phyloP scores from a whole-genome alignment of 2,797 vertebrate genomes.

The Tangara arthus region DNA sequence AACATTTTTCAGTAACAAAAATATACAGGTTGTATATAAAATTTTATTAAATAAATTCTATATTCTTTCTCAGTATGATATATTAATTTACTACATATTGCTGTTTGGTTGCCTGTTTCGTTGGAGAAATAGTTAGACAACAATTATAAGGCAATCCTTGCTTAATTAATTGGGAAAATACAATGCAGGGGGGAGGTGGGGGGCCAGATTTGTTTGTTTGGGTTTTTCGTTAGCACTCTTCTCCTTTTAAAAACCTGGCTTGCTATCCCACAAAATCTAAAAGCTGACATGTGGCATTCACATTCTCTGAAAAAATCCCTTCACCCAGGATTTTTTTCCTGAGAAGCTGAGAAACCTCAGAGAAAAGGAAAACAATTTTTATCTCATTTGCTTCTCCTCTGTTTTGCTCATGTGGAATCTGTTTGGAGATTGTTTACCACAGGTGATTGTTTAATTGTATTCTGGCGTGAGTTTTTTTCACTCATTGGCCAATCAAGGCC shows the following conservation, averaged over 20 bases:
- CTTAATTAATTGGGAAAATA: background rate
- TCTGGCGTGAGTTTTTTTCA: no score
- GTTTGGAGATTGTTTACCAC: no score
- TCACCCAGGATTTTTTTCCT: no score
- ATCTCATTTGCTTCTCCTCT: no score
- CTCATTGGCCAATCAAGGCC: no score
- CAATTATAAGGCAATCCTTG: background rate
- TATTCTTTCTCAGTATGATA: background rate
- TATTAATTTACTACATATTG: background rate
- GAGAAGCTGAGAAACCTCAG: no score
- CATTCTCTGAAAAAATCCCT: no score
- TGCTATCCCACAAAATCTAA: background rate
- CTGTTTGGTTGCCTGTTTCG: background rate
- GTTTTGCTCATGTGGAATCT: no score
- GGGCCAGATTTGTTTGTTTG: background rate
- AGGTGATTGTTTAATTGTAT: no score
- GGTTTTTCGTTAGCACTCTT: background rate
- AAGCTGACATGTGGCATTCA: background rate
- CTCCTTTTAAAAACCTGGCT: background rate
- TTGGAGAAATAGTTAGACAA: background rate
- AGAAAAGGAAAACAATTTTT: no score
- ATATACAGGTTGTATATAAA: accelerated
- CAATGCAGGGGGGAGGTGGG: accelerated
- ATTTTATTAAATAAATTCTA: background rate
- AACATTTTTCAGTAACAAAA: background rate